phyloP scores from a whole-genome alignment of 2,113 vertebrate genomes.

The Vidua chalybeata region DNA sequence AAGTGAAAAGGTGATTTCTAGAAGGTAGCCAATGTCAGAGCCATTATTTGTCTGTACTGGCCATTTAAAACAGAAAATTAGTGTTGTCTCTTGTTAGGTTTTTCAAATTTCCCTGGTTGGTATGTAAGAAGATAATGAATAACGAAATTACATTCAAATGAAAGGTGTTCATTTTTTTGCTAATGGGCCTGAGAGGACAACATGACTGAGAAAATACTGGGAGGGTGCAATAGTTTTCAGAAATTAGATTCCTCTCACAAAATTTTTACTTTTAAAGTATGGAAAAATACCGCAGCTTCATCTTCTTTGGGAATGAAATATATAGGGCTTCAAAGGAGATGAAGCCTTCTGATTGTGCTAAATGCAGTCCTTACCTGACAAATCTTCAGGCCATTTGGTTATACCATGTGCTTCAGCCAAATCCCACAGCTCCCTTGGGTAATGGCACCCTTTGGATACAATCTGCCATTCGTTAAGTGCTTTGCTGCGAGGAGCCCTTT shows the following conservation, averaged over 20 bases:
- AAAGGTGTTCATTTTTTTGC: background rate
- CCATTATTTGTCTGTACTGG: background rate
- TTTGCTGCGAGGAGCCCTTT: constrained; percentile 27
- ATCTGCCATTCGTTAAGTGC: constrained; percentile 23
- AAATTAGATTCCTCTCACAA: background rate
- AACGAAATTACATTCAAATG: background rate
- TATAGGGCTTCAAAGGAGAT: background rate
- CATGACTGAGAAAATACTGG: background rate
- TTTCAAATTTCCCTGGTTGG: background rate
- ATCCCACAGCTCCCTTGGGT: background rate
- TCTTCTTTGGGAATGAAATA: background rate
- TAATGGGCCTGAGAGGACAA: background rate
- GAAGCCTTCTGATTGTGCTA: background rate
- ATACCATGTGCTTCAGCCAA: background rate
- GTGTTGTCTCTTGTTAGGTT: background rate
- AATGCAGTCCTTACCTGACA: background rate
- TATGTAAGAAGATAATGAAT: background rate
- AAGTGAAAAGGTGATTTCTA: constrained; percentile 1
- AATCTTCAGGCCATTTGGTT: constrained; percentile 15
- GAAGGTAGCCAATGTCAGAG: background rate
- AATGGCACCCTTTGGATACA: constrained; percentile 31
- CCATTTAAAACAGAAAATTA: background rate
- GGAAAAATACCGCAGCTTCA: background rate
- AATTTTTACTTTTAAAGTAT: background rate
- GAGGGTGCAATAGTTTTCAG: background rate